Evolutionary conservation across 64 coral and sea anemone species (phyloP), one percentile per base, ranked within the genome.

Genomic region (Pachyseris speciosa): DNA sequence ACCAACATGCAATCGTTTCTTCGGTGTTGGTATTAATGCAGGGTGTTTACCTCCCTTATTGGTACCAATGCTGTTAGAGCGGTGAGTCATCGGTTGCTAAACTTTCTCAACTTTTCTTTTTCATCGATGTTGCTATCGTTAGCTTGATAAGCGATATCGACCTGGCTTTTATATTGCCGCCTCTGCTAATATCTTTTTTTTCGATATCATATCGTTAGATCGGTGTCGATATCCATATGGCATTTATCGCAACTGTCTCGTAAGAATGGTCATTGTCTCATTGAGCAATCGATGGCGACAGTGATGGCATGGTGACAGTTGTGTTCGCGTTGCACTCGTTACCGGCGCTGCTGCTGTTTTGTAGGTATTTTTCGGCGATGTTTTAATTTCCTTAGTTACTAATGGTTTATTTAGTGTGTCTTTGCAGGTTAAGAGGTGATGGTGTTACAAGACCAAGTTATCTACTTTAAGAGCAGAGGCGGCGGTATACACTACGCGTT

Each of bases 111-210:
- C n/a, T 45, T 47, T 24, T 77, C 31, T 27, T 52, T 52, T 32
- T 29, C 12, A 80, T 80, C 77, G 77, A 55, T 34, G 61, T 34
- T 8, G 77, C 49, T 13, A 39, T 81, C 77, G 52, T 61, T 81
- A 41, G 36, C 17, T 63, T 53, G 77, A 81, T 61, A 81, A 22
- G 51, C 53, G 9, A 25, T 81, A 22, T 61, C 77, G 77, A 81
- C 37, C 39, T 81, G 77, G 77, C 53, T 81, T 32, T 57, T 61
- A 81, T 80, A 80, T 81, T 81, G 28, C 77, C 32, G 77, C 77
- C 52, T 9, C 77, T 81, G 77, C 33, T 17, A 51, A 29, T 50
- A 30, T 31, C n/a, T 25, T 61, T 5, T 61, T 34, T 20, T 15
- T 78, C 47, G 49, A 55, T 55, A 78, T 78, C 48, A 61, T 22